phyloP scores from a whole-genome alignment of 2,888 invertebrate genomes.

The Caenorhabditis sp. region DNA sequence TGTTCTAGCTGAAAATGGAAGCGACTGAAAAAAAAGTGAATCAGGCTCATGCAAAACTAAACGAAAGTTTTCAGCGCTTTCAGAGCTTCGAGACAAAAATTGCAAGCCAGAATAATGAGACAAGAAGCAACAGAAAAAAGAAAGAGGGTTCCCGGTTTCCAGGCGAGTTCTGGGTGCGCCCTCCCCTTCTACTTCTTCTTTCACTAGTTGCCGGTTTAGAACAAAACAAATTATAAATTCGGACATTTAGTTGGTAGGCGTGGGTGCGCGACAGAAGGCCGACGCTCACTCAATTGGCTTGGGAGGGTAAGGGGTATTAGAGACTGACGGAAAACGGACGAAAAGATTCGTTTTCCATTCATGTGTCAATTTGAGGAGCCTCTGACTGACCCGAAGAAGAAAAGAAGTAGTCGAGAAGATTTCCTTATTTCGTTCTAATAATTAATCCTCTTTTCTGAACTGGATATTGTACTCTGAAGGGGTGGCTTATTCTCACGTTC shows the following conservation, averaged over 20 bases:
- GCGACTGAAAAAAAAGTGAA: conserved; percentile 16
- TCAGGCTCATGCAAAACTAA: conserved; percentile 3
- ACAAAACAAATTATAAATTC: conserved; percentile 69
- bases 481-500: conserved; percentile 1
- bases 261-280: conserved; percentile 62
- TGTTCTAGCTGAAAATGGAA: conserved; percentile 19
- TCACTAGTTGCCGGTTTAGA: conserved; percentile 45
- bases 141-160: conserved; percentile 9
- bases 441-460: conserved; percentile 54
- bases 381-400: conserved; percentile 15
- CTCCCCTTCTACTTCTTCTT: neutral
- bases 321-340: conserved; percentile 30
- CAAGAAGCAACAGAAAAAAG: neutral
- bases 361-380: conserved; percentile 64
- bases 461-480: conserved; percentile 11
- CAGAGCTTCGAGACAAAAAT: neutral
- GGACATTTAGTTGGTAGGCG: conserved; percentile 58
- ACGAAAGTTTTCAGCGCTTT: neutral
- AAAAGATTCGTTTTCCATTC: conserved; percentile 54
- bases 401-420: conserved; percentile 31
- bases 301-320: conserved; percentile 40
- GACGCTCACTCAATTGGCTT: conserved; percentile 65
- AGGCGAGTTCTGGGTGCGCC: conserved; percentile 25
- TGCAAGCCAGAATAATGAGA: conserved; percentile 7
- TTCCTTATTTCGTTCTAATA: conserved; percentile 40